Conservation (phyloP, 2,797 vertebrate genomes). For the Malurus leucopterus region DNA sequence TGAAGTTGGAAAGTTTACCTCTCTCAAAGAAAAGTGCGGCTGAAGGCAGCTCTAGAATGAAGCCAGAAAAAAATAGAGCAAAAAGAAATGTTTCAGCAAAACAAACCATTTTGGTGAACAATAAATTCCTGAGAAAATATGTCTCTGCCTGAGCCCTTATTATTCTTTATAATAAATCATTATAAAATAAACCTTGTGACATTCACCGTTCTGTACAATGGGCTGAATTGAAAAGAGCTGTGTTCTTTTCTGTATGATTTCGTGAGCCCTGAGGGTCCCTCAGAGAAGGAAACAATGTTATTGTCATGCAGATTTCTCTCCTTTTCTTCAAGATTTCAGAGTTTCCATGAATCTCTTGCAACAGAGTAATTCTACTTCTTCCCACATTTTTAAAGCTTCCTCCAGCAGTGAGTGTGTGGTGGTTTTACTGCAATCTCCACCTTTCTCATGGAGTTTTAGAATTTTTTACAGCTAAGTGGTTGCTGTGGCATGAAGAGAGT, state of each 20-base stretch:
- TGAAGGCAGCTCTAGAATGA: neutral
- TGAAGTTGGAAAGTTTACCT: neutral
- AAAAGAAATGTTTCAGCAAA: constrained; percentile 50
- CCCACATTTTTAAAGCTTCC: neutral
- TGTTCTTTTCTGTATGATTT: constrained; percentile 39
- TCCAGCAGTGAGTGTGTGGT: neutral
- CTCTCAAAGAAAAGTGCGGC: neutral
- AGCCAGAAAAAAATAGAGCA: neutral
- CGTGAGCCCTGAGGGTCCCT: constrained; percentile 29
- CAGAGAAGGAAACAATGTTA: constrained; percentile 44
- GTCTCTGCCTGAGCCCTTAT: constrained; percentile 22
- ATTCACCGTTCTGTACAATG: neutral
- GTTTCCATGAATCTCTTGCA: constrained; percentile 13
- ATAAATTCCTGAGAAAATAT: constrained; percentile 50
- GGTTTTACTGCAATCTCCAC: neutral
- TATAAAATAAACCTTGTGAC: constrained; percentile 36
- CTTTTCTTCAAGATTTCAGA: constrained; percentile 35
- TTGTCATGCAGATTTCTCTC: constrained; percentile 66
- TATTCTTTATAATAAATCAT: constrained; percentile 43
- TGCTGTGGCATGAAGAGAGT: neutral
- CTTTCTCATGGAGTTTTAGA: neutral
- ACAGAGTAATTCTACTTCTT: constrained; percentile 10
- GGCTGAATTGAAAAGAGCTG: constrained; percentile 40
- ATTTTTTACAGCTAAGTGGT: neutral
- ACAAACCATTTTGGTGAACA: constrained; percentile 48